Evolutionary conservation across 1,140 invertebrate species (phyloP), one percentile per base, ranked within the genome.

Genomic region (Panonychus citri): DNA sequence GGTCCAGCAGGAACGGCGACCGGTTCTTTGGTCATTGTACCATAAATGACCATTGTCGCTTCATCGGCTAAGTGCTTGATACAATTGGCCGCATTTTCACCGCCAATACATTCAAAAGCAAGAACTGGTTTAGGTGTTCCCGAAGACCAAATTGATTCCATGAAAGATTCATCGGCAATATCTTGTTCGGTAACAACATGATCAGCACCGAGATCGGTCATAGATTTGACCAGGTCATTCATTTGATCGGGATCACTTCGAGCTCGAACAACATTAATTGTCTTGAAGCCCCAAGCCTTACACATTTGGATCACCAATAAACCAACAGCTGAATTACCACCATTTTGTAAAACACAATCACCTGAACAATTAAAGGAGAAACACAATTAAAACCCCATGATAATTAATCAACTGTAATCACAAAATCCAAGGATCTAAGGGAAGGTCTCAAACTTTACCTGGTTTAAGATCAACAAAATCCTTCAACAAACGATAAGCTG

Each of bases 241-340:
- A 91, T 76, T 60, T 76, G 65, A 55, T 86, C 78, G 30, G 30
- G 30, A 34, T 34, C 12, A 34, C 5, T 5, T 60, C 91, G 76
- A 64, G 84, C 74, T 64, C 90, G 73, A 0, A 98, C 78, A 63
- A 98, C 78, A 69, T 86, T 96, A 10, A 64, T 65, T 7, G 70
- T 71, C 46, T 65, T 64, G 10, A 71, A 49, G 8, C 62, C 63
- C 64, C 67, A 65, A 56, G 67, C 61, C 59, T 69, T 68, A 19
- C 72, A 71, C 52, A 78, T 66, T 63, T 98, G 90, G 64, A 96
- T 96, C 0, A 95, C 86, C 65, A 85, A 80, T 70, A 91, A 84
- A 1, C 94, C 94, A 60, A 93, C 91, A 24, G 85, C 87, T 68
- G 89, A 93, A 70, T 97, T 99, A 0, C 82, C 88, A 49, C 88